Evolutionary conservation across 2,797 vertebrate species (phyloP), one percentile per base, ranked within the genome.

Genomic region (Myotis planiceps): DNA sequence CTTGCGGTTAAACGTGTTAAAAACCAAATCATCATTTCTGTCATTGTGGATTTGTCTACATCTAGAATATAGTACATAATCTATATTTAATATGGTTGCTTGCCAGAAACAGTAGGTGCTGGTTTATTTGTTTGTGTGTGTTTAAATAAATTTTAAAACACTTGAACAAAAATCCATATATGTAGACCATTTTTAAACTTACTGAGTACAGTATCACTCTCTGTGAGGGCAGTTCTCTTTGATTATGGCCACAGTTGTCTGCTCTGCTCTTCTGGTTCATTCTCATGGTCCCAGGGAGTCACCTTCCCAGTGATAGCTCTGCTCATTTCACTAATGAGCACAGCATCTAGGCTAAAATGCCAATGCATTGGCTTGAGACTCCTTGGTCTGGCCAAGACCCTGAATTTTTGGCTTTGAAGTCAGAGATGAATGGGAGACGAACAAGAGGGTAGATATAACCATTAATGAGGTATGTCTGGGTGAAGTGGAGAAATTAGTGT

Each of bases 41-140:
- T 89, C 66, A 47, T n/a, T 90, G 51, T 84, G 39, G 29, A 68
- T 95, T 85, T 88, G 32, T 88, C 66, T 51, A 8, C 19, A 78
- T 78, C 51, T 93, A 82, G 58, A 53, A 69, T 88, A 72, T 71
- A 66, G 39, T 66, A 74, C 63, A 87, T 95, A 66, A 85, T 91
- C 15, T 23, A 47, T 68, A 53, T 37, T 83, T 49, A 68, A 51
- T 15, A 68, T 37, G 32, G 5, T 51, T 32, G 45, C 58, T 68
- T 37, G n/a, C 14, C 63, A 10, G 45, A 51, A 34, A 45, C n/a
- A 25, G 42, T 13, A 4, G 42, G 14, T 65, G 13, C 21, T 45
- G 21, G 9, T 15, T 37, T 65, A 34, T 66, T 49, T 63, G 21
- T 65, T 80, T 80, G 18, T 23, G 29, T n/a, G 25, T 58, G 45